Percentiles rank a stretch among this genome's conserved stretches.
Evolutionary conservation across 2,888 invertebrate species (phyloP).

Genomic region (Agrypnus murinus): DNA sequence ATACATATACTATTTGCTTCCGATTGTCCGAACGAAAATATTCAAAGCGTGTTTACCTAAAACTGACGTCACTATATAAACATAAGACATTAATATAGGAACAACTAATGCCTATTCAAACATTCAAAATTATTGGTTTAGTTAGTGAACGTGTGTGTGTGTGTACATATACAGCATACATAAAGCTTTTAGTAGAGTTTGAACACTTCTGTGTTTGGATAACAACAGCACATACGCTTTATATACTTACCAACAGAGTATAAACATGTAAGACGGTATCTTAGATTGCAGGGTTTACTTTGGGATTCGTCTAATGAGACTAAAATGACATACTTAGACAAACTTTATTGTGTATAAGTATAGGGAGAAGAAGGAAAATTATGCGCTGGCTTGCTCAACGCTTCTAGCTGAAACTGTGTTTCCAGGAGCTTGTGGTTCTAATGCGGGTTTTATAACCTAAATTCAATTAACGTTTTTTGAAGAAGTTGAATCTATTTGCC

Average conservation of each 20-base stretch:
- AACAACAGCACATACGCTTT: conserved; percentile 1
- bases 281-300: conserved; percentile 4
- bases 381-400: no score
- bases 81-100: background rate
- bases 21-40: no score
- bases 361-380: no score
- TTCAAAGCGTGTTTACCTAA: background rate
- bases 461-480: no score
- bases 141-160: no score
- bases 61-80: background rate
- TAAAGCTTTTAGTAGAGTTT: conserved; percentile 16
- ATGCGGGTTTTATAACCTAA: no score
- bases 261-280: conserved; percentile 1
- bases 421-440: no score
- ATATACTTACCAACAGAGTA: conserved; percentile 23
- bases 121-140: conserved; percentile 24
- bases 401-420: no score
- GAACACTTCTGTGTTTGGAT: conserved; percentile 27
- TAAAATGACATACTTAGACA: background rate
- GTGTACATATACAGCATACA: no score
- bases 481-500: no score
- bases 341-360: background rate
- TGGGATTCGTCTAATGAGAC: conserved; percentile 14
- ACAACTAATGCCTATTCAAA: conserved; percentile 19
- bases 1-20: no score